Base-by-base conservation (phyloP, 2,888 invertebrate genomes). In the Electrophaes corylata region DNA sequence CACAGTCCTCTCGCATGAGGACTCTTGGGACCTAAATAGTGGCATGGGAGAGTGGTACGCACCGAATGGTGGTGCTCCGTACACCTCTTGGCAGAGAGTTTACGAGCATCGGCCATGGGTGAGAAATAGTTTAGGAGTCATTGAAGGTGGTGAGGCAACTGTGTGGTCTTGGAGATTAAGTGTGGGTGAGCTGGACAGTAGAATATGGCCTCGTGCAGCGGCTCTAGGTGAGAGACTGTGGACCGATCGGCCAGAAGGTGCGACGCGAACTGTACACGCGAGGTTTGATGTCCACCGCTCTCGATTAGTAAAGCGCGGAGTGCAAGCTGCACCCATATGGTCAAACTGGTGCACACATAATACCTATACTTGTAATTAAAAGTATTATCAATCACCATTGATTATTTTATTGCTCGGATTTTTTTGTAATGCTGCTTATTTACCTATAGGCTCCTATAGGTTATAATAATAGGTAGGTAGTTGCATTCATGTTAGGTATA, bases 21-120 rank as follows among this genome's bases (percentile, higher is more conserved):
- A 97, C 73, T 95, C 95, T 4, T 96, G 96, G 96, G 96, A 96
- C 79, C 92, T 97, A 66, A 96, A 97, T 76, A 96, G 95, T 71
- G 97, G 97, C 0, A 94, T 94, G 70, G 96, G 96, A 5, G 93
- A 93, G 50, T 97, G 97, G 97, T 88, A 95, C 39, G 94, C 95
- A 2, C 95, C 95, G 53, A 95, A 94, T 0, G 95, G 95, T 45
- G 96, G 96, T 70, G 94, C 95, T 20, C 95, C 96, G 0, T 97
- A 96, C 81, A 94, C 95, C 66, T 95, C 96, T 10, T 97, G 97
- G 97, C 96, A 97, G 77, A 94, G 94, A 26, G 93, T 96, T 16
- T 97, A 97, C 79, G 95, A 94, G 75, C 96, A 97, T 78, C 90
- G 95, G 50, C 96, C 96, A 0, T 95, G 96, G 88, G 60, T 75